phyloP scores from a whole-genome alignment of 1,140 invertebrate species.

The Bombus waltoni region DNA sequence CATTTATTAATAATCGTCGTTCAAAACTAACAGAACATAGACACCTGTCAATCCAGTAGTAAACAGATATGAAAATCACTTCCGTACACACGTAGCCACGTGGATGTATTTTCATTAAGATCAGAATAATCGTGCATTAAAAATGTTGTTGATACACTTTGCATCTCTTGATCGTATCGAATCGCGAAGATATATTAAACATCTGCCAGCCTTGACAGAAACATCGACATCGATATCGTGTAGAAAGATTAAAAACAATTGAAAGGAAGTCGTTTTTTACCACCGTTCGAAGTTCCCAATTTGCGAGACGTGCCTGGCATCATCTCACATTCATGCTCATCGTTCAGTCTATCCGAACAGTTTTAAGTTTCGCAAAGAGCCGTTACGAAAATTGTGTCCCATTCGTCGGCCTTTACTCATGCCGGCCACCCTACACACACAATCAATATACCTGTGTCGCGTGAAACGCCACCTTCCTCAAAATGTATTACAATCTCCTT shows the following conservation, averaged over 20 bases:
- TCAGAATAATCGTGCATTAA: constrained; percentile 26
- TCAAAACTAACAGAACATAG: constrained; percentile 29
- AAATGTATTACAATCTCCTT: constrained; percentile 32
- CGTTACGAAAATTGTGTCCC: constrained; percentile 76
- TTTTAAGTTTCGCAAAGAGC: constrained; percentile 69
- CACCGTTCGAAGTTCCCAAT: constrained; percentile 77
- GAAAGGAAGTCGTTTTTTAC: constrained; percentile 62
- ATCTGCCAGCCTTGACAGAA: constrained; percentile 71
- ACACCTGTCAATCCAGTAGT: constrained; percentile 54
- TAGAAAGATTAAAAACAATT: constrained; percentile 33
- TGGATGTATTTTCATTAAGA: constrained; percentile 37
- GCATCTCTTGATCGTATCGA: constrained; percentile 21
- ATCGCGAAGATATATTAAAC: constrained; percentile 62
- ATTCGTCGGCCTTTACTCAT: constrained; percentile 74
- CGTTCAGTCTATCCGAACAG: constrained; percentile 61
- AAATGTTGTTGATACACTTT: constrained; percentile 11
- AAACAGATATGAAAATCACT: constrained; percentile 52
- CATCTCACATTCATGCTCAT: constrained; percentile 78
- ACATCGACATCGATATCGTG: constrained; percentile 16
- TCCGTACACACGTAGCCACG: constrained; percentile 45
- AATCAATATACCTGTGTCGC: constrained; percentile 73
- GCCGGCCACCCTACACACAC: constrained; percentile 76
- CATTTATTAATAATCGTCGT: constrained; percentile 18
- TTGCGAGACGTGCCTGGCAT: constrained; percentile 79
- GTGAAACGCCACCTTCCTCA: constrained; percentile 60